Percentiles rank a stretch among this genome's conserved stretches.
Evolutionary conservation across 2,888 invertebrate species (phyloP).

Genomic region (Campoplex nolae): DNA sequence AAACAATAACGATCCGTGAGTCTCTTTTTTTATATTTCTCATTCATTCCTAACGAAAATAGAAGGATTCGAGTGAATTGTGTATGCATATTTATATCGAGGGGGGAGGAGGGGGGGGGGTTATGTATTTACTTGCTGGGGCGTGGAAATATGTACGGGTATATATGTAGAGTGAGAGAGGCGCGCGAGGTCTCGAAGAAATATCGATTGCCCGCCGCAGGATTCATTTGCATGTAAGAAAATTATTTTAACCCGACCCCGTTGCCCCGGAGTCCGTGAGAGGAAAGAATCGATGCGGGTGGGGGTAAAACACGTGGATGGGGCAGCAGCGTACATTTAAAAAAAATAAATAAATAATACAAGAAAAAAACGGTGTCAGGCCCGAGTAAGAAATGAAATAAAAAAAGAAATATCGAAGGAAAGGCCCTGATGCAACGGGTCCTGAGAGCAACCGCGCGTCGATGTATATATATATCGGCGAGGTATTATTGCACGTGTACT

Average conservation of each 20-base stretch:
- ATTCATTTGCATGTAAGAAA: conserved; percentile 67
- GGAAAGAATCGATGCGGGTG: not conserved
- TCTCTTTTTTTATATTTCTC: not conserved
- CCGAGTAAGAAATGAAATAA: conserved; percentile 18
- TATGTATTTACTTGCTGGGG: not conserved
- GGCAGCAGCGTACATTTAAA: not conserved
- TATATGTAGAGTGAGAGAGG: conserved; percentile 6
- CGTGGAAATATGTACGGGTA: not conserved
- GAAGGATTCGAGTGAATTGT: not conserved
- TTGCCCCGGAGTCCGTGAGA: conserved; percentile 17
- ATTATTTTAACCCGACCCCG: conserved; percentile 57
- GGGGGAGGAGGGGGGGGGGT: not conserved
- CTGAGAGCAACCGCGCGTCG: conserved; percentile 32
- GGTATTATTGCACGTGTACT: conserved; percentile 46
- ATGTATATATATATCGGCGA: conserved; percentile 47
- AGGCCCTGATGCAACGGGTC: conserved; percentile 36
- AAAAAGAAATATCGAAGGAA: not conserved
- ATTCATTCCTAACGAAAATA: conserved; percentile 7
- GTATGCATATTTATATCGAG: conserved; percentile 31
- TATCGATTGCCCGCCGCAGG: conserved; percentile 54
- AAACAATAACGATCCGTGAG: not conserved
- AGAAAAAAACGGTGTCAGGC: conserved; percentile 25
- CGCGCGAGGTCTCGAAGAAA: conserved; percentile 46
- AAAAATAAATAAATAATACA: conserved; percentile 15
- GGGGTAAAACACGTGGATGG: conserved; percentile 39